Base-by-base conservation (phyloP, 2,797 vertebrate genomes). In the Acomys russatus region DNA sequence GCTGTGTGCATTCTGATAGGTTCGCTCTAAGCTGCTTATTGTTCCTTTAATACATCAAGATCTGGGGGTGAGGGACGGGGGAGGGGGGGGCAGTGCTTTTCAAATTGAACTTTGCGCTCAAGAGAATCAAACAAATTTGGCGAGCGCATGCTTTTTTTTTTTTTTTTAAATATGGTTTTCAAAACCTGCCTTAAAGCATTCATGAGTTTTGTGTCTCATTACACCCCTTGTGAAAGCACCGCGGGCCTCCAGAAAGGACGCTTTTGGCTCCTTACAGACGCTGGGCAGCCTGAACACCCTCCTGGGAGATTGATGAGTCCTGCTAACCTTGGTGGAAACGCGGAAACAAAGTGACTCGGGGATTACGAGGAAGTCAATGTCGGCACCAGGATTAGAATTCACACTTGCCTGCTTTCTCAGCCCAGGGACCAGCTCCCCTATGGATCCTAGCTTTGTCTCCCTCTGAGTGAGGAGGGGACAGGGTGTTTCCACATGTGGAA, bases 381-480 rank as follows among this genome's bases (percentile, higher is more conserved):
- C 95, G 96, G 93, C 97, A 96, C 83, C 71, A 79, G 97, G 96
- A 97, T 97, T 96, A 97, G 96, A 97, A 97, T 97, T 97, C 96
- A 97, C 95, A 97, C 95, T 97, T 97, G 94, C 94, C 94, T 97
- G 97, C 82, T 96, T 97, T 97, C 96, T 96, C 88, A 97, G 86
- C 93, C 93, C 90, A 54, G 92, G 0, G 28, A 91, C 71, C 92
- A 94, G 83, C 95, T 96, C 94, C 96, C 94, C 96, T 66, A 68
- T 0, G 3, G 94, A 90, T 95, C 92, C 28, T 33, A 94, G 92
- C 77, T 96, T 96, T 97, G 96, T 97, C 82, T 94, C 35, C 73
- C 7, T 84, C 63, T 63, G 54, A 88, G 85, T 38, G 33, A 94
- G 30, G 4, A 92, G 79, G 91, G 84, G 94, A 73, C 49, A 91